A percentile compares a stretch with the other conserved stretches of the same genome.
These are phyloP conservation scores for Sebastes fasciatus DNA, from an alignment of 2,113 vertebrate species.

Conservation along the genomic window DNA sequence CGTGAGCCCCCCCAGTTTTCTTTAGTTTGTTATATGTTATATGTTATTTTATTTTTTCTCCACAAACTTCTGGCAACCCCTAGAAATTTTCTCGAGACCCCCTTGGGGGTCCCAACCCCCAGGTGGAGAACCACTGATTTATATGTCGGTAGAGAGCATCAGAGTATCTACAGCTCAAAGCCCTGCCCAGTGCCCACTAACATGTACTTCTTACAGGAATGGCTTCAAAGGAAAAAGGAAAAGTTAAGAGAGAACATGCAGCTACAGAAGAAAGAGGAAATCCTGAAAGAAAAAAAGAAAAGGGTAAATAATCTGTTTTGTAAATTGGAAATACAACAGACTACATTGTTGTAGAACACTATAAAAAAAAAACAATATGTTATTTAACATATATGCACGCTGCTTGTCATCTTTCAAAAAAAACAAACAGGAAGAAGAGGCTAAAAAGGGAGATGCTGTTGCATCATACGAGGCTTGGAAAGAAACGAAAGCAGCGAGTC, in stretches of 20 bases:
- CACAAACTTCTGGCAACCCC: too few species aligned
- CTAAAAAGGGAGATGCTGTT: constrained; percentile 88
- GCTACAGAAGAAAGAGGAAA: constrained; percentile 87
- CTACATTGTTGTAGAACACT: not conserved
- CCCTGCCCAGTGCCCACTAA: not conserved
- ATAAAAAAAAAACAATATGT: not conserved
- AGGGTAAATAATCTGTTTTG: constrained; percentile 79
- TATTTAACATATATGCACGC: not conserved
- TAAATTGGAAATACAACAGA: not conserved
- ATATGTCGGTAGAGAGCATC: not conserved
- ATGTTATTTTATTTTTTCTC: too few species aligned
- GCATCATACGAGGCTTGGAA: constrained; percentile 94
- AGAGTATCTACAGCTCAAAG: not conserved
- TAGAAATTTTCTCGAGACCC: too few species aligned
- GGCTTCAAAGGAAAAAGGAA: constrained; percentile 92
- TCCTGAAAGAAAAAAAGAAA: constrained; percentile 85
- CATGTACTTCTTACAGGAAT: constrained; percentile 83
- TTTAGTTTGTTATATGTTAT: too few species aligned
- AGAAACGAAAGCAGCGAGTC: constrained; percentile 86
- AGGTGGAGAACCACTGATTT: not conserved
- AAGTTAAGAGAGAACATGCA: constrained; percentile 81
- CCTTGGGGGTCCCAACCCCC: too few species aligned
- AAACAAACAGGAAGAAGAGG: constrained; percentile 73
- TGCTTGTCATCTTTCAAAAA: not conserved
- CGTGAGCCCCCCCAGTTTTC: too few species aligned